Evolutionary conservation across 2,797 vertebrate genomes (phyloP), one percentile per base, ranked within the genome.

Genomic region (Gadopsis bispinosus): DNA sequence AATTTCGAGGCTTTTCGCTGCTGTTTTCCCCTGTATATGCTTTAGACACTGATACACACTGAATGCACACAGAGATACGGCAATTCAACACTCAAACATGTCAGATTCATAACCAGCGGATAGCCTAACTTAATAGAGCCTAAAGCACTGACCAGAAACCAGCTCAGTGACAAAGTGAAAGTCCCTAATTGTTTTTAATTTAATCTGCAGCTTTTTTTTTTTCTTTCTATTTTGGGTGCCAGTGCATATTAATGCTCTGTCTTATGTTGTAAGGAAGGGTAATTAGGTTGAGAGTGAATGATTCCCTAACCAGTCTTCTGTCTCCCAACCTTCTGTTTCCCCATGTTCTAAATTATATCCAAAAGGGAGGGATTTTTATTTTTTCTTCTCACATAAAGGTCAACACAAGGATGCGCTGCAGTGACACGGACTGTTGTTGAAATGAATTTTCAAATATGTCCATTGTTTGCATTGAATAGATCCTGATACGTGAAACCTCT

Each of bases 281-380:
- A 95, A 95, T 96, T 95, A 95, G 87, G 91, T 89, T 89, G 88
- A 92, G 88, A 91, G 91, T 92, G 93, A 94, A 93, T 92, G 91
- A 95, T 94, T 95, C 91, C 89, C 92, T 83, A 94, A 93, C 89
- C 93, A 86, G 85, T 94, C 91, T 93, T 93, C 93, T 95, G 95
- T 95, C 94, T 93, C 92, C 93, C 88, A 90, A 88, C 95, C 95
- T 90, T 95, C 94, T 95, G 94, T 94, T 94, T 92, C 89, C 67
- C 81, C 85, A 66, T 91, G 92, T 93, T 93, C 88, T 86, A 90
- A 93, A 92, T 93, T 89, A 91, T 78, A 87, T 88, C 88, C 85
- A 78, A 86, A 74, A 88, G 89, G 78, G 79, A 81, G 56, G 26
- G 64, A 41, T 29, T 81, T 81, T 64, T 63, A 37, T 47, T 67